Evolutionary conservation across 2,797 vertebrate genomes (phyloP).

Genomic region (Acanthornis magna): DNA sequence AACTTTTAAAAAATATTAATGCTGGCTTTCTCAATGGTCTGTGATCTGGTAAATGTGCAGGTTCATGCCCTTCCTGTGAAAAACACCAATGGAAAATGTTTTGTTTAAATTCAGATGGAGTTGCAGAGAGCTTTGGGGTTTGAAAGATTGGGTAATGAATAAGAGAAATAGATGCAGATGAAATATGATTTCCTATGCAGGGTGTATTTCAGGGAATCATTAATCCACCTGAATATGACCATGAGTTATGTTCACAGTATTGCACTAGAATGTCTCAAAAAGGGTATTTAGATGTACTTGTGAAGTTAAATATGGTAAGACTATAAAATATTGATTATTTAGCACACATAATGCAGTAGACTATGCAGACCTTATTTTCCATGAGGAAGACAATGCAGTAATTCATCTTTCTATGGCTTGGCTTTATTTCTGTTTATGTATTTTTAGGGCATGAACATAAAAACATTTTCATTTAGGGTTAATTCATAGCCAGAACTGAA

Average conservation of each 20-base stretch:
- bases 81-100: conserved; percentile 28
- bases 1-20: background rate
- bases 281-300: conserved; percentile 62
- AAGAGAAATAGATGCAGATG: conserved; percentile 69
- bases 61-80: conserved; percentile 32
- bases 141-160: conserved; percentile 70
- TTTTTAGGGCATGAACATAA: conserved; percentile 10
- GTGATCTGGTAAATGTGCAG: background rate
- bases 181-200: conserved; percentile 65
- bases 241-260: conserved; percentile 63
- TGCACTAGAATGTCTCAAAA: conserved; percentile 67
- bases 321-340: conserved; percentile 73
- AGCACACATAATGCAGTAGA: conserved; percentile 61
- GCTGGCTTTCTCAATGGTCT: background rate
- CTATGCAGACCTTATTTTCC: conserved; percentile 67
- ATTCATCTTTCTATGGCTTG: conserved; percentile 63
- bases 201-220: conserved; percentile 67
- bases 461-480: conserved; percentile 49
- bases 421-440: conserved; percentile 54
- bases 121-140: conserved; percentile 5
- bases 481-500: conserved; percentile 25
- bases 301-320: conserved; percentile 70
- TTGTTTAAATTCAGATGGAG: conserved; percentile 66
- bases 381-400: conserved; percentile 57
- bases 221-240: conserved; percentile 70